Evolutionary conservation across 2,797 vertebrate species (phyloP), one percentile per base, ranked within the genome.

Genomic region (Sciurus carolinensis): DNA sequence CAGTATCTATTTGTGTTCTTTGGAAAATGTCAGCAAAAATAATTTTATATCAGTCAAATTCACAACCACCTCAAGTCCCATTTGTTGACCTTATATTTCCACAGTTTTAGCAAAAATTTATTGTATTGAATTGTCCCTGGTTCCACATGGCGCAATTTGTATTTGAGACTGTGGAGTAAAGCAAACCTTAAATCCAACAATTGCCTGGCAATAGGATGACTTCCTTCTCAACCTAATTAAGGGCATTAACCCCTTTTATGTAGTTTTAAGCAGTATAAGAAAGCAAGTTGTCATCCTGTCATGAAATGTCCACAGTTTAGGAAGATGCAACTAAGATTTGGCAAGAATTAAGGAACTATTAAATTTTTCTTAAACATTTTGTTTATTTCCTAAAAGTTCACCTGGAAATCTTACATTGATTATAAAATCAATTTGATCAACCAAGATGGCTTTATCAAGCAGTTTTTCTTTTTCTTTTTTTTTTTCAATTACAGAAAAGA

Each of bases 81-180:
- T 71, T 77, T 81, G 44, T 57, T 59, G 42, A 24, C 64, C 30
- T 91, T 94, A 96, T 93, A 96, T 93, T 90, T 92, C 89, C 83
- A 88, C 64, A 89, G 26, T 82, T 75, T 89, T 71, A 80, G 28
- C 26, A 52, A 89, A 76, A 93, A 90, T 0, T 52, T 18, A 80
- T 77, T 96, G 57, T 50, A 36, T 17, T 30, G 3, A 92, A 91
- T n/a, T 71, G 62, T 5, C n/a, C 0, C 44, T 77, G 94, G 71
- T 47, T 15, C 3, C 87, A 50, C 26, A 57, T 62, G 54, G 17
- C 26, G 92, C 28, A 84, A 42, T 76, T 64, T 95, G 39, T 59
- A 30, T 57, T 81, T 80, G 50, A 95, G 30, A 85, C 5, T 71
- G 4, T 79, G 13, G 20, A 54, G 4, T 64, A 59, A 91, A 87